Evolutionary conservation across 2,113 vertebrate genomes (phyloP).

Genomic region (Chionomys nivalis): DNA sequence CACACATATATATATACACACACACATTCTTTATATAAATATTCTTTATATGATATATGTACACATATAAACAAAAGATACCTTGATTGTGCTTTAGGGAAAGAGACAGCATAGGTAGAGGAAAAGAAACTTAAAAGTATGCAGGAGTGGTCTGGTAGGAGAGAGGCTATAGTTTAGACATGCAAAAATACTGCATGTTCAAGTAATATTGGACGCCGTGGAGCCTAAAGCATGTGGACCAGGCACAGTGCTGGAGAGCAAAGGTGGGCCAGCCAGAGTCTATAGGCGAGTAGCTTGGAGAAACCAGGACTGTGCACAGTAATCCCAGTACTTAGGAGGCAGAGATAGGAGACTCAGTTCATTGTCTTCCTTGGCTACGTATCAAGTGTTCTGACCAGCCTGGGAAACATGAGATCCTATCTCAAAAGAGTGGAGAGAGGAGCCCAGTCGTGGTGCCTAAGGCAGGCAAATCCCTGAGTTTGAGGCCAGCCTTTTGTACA

Average conservation of each 20-base stretch:
- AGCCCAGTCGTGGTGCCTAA: not conserved
- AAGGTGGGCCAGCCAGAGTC: not conserved
- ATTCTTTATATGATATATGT: too few relatives aligned
- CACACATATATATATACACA: not conserved
- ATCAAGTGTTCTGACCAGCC: not conserved
- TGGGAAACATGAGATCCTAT: not conserved
- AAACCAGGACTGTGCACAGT: not conserved
- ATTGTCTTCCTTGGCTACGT: not conserved
- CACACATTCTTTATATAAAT: too few relatives aligned
- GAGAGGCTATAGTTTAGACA: not conserved
- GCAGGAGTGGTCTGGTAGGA: not conserved
- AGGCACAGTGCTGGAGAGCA: not conserved
- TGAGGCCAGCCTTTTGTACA: not conserved
- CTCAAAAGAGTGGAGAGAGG: not conserved
- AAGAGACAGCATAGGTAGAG: not conserved
- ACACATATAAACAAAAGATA: not conserved
- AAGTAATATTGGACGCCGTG: not conserved
- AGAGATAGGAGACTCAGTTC: not conserved
- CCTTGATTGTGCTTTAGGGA: not conserved
- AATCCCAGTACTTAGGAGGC: too few relatives aligned
- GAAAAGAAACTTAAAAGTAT: not conserved
- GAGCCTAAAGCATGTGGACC: not conserved
- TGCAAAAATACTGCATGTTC: not conserved
- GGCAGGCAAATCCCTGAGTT: not conserved
- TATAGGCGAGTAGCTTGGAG: not conserved